A percentile compares a stretch with the other conserved stretches of the same genome.
phyloP scores from a whole-genome alignment of 1,140 invertebrate species.

The Ectropis grisescens region DNA sequence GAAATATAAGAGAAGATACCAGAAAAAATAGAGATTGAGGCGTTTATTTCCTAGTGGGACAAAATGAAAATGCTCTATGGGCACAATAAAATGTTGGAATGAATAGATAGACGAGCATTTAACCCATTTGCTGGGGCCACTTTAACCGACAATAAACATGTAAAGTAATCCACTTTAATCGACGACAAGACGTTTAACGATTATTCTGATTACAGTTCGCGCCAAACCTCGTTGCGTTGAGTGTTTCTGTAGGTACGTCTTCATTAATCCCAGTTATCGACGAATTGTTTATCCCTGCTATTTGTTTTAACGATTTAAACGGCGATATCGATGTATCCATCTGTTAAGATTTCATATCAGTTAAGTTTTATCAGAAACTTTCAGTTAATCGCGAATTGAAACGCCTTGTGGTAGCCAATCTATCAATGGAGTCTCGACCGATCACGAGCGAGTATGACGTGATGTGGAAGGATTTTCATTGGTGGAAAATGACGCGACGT shows the following conservation, averaged over 20 bases:
- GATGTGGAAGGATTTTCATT: conserved; percentile 28
- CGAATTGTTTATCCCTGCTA: background rate
- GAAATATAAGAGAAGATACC: no score
- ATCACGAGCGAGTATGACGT: conserved; percentile 32
- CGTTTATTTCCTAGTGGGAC: no score
- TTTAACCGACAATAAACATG: no score
- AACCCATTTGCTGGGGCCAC: no score
- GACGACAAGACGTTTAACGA: conserved; percentile 6
- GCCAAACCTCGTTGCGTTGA: conserved; percentile 15
- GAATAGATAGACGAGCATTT: no score
- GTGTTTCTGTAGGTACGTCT: conserved; percentile 7
- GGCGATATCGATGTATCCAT: conserved; percentile 21
- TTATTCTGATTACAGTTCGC: conserved; percentile 16
- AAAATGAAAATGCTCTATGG: no score
- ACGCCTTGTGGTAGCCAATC: conserved; percentile 49
- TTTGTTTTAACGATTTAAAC: conserved; percentile 4
- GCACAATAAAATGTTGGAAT: no score
- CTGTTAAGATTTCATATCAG: conserved; percentile 50
- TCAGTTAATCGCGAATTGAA: conserved; percentile 66
- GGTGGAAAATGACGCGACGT: conserved; percentile 44
- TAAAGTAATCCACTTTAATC: no score
- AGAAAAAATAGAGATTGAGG: no score
- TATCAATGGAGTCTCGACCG: conserved; percentile 49
- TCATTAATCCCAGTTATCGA: background rate
- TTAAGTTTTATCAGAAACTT: conserved; percentile 63